These are phyloP conservation scores for Enteromius thamalakanensis DNA, from an alignment of 2,797 vertebrate genomes.

Conservation along the genomic window DNA sequence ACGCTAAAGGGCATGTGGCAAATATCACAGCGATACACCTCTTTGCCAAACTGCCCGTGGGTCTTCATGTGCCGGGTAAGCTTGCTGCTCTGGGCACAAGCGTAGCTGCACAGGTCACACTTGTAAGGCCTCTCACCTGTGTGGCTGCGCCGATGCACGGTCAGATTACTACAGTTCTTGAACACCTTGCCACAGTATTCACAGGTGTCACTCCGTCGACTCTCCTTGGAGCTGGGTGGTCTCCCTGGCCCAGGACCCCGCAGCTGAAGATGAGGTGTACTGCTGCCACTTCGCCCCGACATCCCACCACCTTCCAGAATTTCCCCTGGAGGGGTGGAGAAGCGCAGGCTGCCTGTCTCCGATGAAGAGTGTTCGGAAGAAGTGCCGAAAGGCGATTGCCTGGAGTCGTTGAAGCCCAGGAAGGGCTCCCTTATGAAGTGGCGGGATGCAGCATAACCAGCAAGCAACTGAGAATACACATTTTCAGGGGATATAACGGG, in stretches of 20 bases:
- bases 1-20: slow-evolving; percentile 99
- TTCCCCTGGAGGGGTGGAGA: slow-evolving; percentile 96
- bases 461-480: slow-evolving; percentile 98
- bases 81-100: slow-evolving; percentile 99
- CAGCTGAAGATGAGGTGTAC: slow-evolving; percentile 90
- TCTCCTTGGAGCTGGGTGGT: slow-evolving; percentile 97
- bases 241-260: slow-evolving; percentile 91
- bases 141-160: slow-evolving; percentile 98
- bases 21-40: slow-evolving; percentile 99
- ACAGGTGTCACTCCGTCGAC: slow-evolving; percentile 93
- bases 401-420: slow-evolving; percentile 93
- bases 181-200: slow-evolving; percentile 99
- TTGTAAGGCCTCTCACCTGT: slow-evolving; percentile 99
- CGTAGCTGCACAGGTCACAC: slow-evolving; percentile 99
- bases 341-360: slow-evolving; percentile 92
- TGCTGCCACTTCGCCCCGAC: slow-evolving; percentile 95
- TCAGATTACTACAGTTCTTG: slow-evolving; percentile 99
- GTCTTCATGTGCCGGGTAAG: slow-evolving; percentile 99
- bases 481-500: slow-evolving; percentile 97
- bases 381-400: slow-evolving; percentile 80
- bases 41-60: slow-evolving; percentile 97
- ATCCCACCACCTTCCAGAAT: slow-evolving; percentile 86
- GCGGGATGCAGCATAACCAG: slow-evolving; percentile 89
- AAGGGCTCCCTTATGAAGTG: slow-evolving; percentile 99
- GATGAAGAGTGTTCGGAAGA: slow-evolving; percentile 86